A percentile compares a stretch with the other conserved stretches of the same genome.
phyloP scores from a whole-genome alignment of 2,797 vertebrate genomes.

The Pseudocheirus occidentalis region DNA sequence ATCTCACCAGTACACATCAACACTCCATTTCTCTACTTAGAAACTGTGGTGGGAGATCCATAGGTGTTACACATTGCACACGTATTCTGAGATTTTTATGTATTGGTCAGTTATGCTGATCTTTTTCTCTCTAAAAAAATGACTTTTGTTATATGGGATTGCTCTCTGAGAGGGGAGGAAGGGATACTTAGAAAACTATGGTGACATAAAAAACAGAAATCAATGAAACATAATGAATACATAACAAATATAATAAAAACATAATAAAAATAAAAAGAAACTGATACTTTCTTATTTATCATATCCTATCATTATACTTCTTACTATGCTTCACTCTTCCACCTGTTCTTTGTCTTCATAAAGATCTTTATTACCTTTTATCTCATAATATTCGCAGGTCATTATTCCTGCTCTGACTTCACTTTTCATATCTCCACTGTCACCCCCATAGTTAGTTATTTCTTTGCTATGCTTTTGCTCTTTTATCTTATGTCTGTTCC shows the following conservation, averaged over 20 bases:
- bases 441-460: neutral
- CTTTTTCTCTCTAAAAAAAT: neutral
- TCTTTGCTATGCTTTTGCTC: neutral
- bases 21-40: neutral
- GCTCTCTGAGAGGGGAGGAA: neutral
- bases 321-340: neutral
- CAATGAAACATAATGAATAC: neutral
- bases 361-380: neutral
- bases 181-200: neutral
- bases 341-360: neutral
- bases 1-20: neutral
- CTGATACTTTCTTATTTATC: neutral
- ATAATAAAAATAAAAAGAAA: neutral
- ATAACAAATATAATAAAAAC: too few species aligned
- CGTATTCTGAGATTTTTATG: neutral
- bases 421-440: neutral
- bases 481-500: neutral
- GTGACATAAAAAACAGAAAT: neutral
- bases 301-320: neutral
- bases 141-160: neutral
- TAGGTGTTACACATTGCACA: neutral
- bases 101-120: neutral
- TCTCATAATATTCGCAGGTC: neutral
- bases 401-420: neutral
- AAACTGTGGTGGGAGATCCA: neutral